Conservation (phyloP, 2,888 invertebrate genomes). For the Elysia crispata region DNA sequence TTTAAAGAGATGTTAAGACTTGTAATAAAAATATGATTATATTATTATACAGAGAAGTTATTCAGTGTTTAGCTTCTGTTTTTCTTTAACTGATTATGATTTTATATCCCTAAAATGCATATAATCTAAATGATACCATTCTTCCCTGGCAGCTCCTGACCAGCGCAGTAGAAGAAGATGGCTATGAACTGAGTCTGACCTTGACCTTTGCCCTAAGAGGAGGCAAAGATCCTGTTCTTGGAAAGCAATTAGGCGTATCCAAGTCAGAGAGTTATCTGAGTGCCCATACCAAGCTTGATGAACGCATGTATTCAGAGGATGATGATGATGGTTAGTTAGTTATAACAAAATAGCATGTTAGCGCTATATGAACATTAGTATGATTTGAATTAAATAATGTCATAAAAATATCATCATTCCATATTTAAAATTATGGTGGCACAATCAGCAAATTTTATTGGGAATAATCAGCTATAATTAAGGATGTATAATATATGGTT, state of each 20-base stretch:
- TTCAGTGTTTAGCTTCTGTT: background rate
- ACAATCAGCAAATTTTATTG: too few species aligned
- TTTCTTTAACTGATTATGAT: background rate
- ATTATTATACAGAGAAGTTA: background rate
- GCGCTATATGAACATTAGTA: too few species aligned
- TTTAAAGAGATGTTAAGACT: background rate
- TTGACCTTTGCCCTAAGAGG: constrained; percentile 75
- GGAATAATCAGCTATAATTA: too few species aligned
- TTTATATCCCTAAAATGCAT: constrained; percentile 1
- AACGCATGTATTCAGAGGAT: constrained; percentile 68
- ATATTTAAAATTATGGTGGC: too few species aligned
- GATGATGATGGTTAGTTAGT: constrained; percentile 42
- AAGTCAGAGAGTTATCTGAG: constrained; percentile 66
- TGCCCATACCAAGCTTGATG: constrained; percentile 61
- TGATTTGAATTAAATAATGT: too few species aligned
- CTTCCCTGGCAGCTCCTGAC: constrained; percentile 71
- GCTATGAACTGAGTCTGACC: constrained; percentile 75
- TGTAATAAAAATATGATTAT: too few species aligned
- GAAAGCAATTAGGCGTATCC: constrained; percentile 65
- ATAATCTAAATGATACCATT: too few species aligned
- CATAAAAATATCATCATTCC: too few species aligned
- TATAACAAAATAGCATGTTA: background rate
- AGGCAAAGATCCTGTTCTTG: constrained; percentile 70
- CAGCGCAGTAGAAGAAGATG: constrained; percentile 75
- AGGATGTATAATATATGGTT: too few species aligned